Conservation (phyloP, 2,113 vertebrate species). For the Pelusios castaneus region DNA sequence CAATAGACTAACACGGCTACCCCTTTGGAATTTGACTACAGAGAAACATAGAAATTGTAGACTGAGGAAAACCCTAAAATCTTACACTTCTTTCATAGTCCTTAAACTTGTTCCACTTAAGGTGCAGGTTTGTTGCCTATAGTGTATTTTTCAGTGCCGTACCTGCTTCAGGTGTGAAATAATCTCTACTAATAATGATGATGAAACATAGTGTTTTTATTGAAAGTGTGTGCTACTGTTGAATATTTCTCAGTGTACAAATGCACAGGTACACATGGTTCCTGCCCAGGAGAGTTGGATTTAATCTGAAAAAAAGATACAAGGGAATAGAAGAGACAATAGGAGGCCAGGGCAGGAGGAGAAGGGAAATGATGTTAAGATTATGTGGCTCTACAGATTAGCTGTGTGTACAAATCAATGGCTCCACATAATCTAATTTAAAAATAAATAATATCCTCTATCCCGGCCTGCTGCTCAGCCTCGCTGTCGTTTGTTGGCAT, state of each 20-base stretch:
- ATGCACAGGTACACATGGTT: not conserved
- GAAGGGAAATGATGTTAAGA: not conserved
- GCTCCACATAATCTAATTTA: not conserved
- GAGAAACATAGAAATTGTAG: not conserved
- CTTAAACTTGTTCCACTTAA: not conserved
- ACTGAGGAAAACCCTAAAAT: not conserved
- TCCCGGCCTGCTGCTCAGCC: no score
- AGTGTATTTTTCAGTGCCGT: not conserved
- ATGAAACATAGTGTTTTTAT: not conserved
- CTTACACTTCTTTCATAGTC: not conserved
- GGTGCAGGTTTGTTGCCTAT: not conserved
- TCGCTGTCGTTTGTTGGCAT: no score
- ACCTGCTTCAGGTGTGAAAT: not conserved
- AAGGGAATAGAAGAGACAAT: not conserved
- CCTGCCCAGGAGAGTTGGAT: not conserved
- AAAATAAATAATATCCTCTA: no score
- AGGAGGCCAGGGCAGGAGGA: not conserved
- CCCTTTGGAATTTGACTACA: no score
- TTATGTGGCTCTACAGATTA: rapidly evolving
- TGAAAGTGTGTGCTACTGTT: not conserved
- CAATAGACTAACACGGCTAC: no score
- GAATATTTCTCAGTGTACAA: not conserved
- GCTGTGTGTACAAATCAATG: not conserved
- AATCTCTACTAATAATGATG: no score
- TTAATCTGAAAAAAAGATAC: not conserved